A percentile compares a stretch with the other conserved stretches of the same genome.
phyloP scores from a whole-genome alignment of 2,113 vertebrate species.

The Antechinus stuartii region DNA sequence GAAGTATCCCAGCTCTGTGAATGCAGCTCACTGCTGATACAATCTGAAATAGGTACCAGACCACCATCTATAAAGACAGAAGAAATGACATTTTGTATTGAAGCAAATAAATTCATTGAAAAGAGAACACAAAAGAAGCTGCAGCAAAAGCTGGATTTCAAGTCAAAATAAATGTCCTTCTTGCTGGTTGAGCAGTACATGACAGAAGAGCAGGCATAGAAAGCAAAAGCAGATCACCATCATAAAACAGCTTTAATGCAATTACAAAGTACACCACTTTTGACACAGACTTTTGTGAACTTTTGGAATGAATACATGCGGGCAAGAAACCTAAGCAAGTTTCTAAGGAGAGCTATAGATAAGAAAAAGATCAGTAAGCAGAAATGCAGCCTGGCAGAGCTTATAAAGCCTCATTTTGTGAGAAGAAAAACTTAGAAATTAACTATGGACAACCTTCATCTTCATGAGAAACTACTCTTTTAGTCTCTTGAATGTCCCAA shows the following conservation, averaged over 20 bases:
- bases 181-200: conserved; percentile 59
- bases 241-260: conserved; percentile 50
- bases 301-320: neutral
- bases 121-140: conserved; percentile 50
- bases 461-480: neutral
- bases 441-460: conserved; percentile 64
- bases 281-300: conserved; percentile 51
- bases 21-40: conserved; percentile 96
- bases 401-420: conserved; percentile 67
- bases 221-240: conserved; percentile 53
- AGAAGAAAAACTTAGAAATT: conserved; percentile 71
- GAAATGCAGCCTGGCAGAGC: conserved; percentile 68
- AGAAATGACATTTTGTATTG: conserved; percentile 54
- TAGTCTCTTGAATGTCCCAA: conserved; percentile 63
- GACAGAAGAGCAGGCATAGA: conserved; percentile 52
- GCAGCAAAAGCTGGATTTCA: conserved; percentile 65
- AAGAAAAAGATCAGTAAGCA: conserved; percentile 66
- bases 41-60: conserved; percentile 99
- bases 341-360: conserved; percentile 51
- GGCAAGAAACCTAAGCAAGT: conserved; percentile 65
- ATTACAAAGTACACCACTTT: conserved; percentile 51
- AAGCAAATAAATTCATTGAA: conserved; percentile 42
- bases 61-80: conserved; percentile 88
- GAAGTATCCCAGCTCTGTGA: conserved; percentile 96
- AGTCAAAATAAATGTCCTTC: conserved; percentile 55